These are phyloP conservation scores for Hydrolagus colliei DNA, from an alignment of 2,797 vertebrate species.

Conservation along the genomic window DNA sequence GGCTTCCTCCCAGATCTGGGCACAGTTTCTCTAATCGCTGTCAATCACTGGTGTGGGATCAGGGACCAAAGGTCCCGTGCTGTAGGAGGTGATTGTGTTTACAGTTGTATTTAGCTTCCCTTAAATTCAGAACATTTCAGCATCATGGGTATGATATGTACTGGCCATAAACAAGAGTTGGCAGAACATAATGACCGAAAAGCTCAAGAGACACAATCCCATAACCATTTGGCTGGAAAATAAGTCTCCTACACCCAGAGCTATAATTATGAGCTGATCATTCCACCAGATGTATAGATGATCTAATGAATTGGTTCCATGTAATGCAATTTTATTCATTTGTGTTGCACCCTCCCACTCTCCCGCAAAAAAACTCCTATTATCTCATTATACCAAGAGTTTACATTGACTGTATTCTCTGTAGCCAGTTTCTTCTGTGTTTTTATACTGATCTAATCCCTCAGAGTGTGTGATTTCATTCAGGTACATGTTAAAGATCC, in stretches of 20 bases:
- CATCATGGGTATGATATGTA: not conserved
- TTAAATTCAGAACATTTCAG: too few relatives aligned
- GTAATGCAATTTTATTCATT: not conserved
- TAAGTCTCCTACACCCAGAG: not conserved
- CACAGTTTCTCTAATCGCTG: too few relatives aligned
- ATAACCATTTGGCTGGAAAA: conserved; percentile 9
- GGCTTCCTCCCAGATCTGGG: too few relatives aligned
- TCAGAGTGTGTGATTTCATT: not conserved
- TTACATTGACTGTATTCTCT: not conserved
- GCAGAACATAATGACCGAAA: too few relatives aligned
- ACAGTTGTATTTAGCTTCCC: not conserved
- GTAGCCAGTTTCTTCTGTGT: not conserved
- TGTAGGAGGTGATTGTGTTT: not conserved
- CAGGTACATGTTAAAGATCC: not conserved
- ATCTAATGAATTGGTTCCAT: conserved; percentile 25
- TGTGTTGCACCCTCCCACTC: not conserved
- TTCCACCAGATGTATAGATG: conserved; percentile 17
- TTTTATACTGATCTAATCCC: not conserved
- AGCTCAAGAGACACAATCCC: not conserved
- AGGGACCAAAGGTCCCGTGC: not conserved
- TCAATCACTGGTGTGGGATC: not conserved
- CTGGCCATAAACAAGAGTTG: not conserved
- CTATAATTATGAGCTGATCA: not conserved
- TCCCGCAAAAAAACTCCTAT: too few relatives aligned
- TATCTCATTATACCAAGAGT: conserved; percentile 14